phyloP scores from a whole-genome alignment of 2,888 invertebrate genomes.

The Crematogaster levior region DNA sequence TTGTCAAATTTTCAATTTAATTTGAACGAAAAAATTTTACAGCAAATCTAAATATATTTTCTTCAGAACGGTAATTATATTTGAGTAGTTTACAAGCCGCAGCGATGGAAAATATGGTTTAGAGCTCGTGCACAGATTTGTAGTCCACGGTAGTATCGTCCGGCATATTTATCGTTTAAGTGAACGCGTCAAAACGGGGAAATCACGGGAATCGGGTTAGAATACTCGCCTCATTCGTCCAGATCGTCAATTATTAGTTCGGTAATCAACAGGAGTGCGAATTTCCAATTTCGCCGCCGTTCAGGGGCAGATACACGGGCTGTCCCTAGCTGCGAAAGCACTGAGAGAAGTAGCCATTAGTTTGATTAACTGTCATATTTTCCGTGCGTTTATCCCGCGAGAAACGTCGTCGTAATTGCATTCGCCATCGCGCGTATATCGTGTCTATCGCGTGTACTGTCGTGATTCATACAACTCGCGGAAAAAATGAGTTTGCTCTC shows the following conservation, averaged over 20 bases:
- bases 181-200: constrained; percentile 55
- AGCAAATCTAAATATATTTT: not conserved
- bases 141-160: not conserved
- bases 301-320: constrained; percentile 30
- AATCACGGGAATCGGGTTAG: constrained; percentile 60
- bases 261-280: constrained; percentile 81
- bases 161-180: constrained; percentile 36
- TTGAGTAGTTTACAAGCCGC: not conserved
- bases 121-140: not conserved
- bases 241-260: constrained; percentile 76
- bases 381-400: constrained; percentile 68
- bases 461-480: constrained; percentile 12
- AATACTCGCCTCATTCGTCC: constrained; percentile 49
- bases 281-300: constrained; percentile 76
- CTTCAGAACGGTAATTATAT: not conserved
- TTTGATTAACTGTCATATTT: constrained; percentile 81
- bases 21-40: not conserved
- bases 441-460: not conserved
- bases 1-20: not conserved
- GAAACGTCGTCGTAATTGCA: constrained; percentile 59
- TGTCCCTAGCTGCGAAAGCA: constrained; percentile 55
- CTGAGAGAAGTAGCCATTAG: constrained; percentile 79
- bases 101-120: not conserved
- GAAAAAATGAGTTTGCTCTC: not conserved
- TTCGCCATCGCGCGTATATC: constrained; percentile 21